Percentiles rank a stretch among this genome's conserved stretches.
These are phyloP conservation scores for Silurus aristotelis DNA, from an alignment of 2,797 vertebrate species.

Conservation along the genomic window DNA sequence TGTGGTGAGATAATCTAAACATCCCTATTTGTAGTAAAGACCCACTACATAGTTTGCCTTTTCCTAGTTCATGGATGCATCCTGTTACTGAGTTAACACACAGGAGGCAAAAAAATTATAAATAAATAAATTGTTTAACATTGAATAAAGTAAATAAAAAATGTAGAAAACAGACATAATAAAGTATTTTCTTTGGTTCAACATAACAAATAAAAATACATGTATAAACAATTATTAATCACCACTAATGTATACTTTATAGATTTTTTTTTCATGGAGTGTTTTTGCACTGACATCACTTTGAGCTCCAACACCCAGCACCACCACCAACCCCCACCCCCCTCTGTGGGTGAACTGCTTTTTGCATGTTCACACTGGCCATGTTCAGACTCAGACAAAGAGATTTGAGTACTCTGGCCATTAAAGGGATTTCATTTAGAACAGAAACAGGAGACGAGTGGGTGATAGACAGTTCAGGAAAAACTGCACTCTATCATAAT, in stretches of 20 bases:
- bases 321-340: too few relatives aligned
- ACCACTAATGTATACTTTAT: not conserved
- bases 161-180: too few relatives aligned
- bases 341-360: constrained; percentile 2
- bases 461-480: not conserved
- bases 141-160: too few relatives aligned
- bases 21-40: constrained; percentile 33
- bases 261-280: not conserved
- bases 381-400: constrained; percentile 46
- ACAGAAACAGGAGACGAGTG: not conserved
- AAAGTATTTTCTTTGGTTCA: not conserved
- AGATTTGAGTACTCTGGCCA: constrained; percentile 25
- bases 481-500: not conserved
- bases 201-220: not conserved
- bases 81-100: not conserved
- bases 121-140: too few relatives aligned
- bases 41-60: constrained; percentile 30
- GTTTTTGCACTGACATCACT: not conserved
- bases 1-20: constrained; percentile 53
- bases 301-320: too few relatives aligned
- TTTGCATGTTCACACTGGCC: constrained; percentile 22
- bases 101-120: not conserved
- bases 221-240: not conserved
- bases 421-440: constrained; percentile 30
- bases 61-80: constrained; percentile 21